Conservation (phyloP, 2,888 invertebrate species). For the Clistopyga incitator region DNA sequence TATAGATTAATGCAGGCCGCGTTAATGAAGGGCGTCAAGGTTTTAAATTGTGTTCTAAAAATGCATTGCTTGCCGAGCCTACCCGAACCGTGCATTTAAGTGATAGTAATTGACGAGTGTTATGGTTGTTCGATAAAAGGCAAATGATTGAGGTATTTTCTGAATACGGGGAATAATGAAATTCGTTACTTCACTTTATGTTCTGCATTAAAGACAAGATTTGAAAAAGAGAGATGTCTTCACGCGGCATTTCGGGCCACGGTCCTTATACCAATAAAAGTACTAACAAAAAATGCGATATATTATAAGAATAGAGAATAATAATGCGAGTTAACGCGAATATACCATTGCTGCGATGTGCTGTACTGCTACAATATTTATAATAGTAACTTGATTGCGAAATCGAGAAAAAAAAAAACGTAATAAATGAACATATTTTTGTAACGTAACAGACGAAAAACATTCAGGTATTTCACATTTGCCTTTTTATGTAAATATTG, state of each 20-base stretch:
- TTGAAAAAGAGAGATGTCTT: slow-evolving; percentile 22
- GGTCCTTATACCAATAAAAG: slow-evolving; percentile 53
- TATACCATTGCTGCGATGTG: slow-evolving; percentile 74
- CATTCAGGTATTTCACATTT: slow-evolving; percentile 83
- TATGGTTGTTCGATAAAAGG: slow-evolving; percentile 73
- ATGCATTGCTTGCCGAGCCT: slow-evolving; percentile 35
- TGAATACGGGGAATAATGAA: slow-evolving; percentile 51
- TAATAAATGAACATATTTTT: slow-evolving; percentile 78
- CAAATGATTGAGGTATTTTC: slow-evolving; percentile 76
- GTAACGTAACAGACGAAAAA: slow-evolving; percentile 76
- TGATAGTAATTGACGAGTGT: slow-evolving; percentile 68
- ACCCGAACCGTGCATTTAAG: slow-evolving; percentile 73
- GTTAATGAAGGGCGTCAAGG: slow-evolving; percentile 44
- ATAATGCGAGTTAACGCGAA: slow-evolving; percentile 72
- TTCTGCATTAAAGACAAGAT: slow-evolving; percentile 34
- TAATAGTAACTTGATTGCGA: slow-evolving; percentile 74
- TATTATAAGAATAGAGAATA: slow-evolving; percentile 66
- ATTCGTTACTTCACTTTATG: slow-evolving; percentile 44
- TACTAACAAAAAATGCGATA: slow-evolving; percentile 47
- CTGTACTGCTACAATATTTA: slow-evolving; percentile 78
- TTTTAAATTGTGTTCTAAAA: slow-evolving; percentile 37
- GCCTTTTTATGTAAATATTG: slow-evolving; percentile 84
- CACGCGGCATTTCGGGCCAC: slow-evolving; percentile 29
- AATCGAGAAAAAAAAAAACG: slow-evolving; percentile 68
- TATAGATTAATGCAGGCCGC: slow-evolving; percentile 24